These are phyloP conservation scores for Lagria hirta DNA, from an alignment of 2,888 invertebrate genomes.

Conservation along the genomic window DNA sequence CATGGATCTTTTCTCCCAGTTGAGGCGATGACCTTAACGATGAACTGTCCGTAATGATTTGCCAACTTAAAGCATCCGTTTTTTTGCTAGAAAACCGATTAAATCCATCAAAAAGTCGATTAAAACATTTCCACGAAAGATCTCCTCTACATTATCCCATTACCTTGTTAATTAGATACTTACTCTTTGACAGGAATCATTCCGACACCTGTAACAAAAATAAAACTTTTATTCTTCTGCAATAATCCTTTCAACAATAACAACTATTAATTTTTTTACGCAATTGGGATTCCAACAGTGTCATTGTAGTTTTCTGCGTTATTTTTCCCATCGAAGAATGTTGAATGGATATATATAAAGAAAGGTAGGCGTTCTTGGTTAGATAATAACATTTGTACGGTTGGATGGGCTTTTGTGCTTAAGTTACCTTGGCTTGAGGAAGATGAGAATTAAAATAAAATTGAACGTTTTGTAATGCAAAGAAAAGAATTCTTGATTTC, in stretches of 20 bases:
- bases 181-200: conserved; percentile 94
- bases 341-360: conserved; percentile 22
- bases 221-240: conserved; percentile 18
- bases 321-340: conserved; percentile 21
- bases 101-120: conserved; percentile 6
- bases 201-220: conserved; percentile 77
- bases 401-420: conserved; percentile 36
- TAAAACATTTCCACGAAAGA: conserved; percentile 6
- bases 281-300: conserved; percentile 14
- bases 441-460: conserved; percentile 22
- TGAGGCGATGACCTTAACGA: conserved; percentile 60
- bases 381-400: conserved; percentile 34
- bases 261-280: conserved; percentile 10
- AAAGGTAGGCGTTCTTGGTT: conserved; percentile 28
- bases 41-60: conserved; percentile 66
- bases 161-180: conserved; percentile 58
- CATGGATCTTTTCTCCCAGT: conserved; percentile 61
- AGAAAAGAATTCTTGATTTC: conserved; percentile 16
- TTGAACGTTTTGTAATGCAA: conserved; percentile 15
- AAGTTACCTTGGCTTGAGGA: conserved; percentile 36
- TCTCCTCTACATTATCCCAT: no score
- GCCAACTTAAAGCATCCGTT: conserved; percentile 81
- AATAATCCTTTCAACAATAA: background rate
- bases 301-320: conserved; percentile 4
- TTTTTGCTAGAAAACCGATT: conserved; percentile 60